Evolutionary conservation across 1,140 invertebrate genomes (phyloP).

Genomic region (Drosophila bocqueti): DNA sequence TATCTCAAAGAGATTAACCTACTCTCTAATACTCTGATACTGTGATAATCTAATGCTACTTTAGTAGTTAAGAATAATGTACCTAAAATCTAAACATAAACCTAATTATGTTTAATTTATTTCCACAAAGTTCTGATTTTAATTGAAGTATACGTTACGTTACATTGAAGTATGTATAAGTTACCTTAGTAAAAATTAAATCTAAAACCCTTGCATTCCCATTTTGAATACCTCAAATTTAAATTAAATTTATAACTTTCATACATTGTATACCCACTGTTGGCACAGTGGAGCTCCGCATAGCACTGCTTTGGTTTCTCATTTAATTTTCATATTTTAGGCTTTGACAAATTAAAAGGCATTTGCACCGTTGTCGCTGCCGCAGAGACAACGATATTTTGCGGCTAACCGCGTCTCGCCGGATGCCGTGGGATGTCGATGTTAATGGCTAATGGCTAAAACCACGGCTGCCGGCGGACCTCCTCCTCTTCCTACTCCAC

Average conservation of each 20-base stretch:
- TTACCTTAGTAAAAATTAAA: neutral
- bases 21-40: neutral
- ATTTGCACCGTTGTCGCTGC: slow-evolving; percentile 78
- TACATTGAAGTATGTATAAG: neutral
- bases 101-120: neutral
- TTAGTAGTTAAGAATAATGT: neutral
- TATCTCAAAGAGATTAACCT: too few species aligned
- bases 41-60: neutral
- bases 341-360: slow-evolving; percentile 84
- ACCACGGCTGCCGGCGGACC: slow-evolving; percentile 22
- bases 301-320: slow-evolving; percentile 73
- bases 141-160: neutral
- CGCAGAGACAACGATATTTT: slow-evolving; percentile 71
- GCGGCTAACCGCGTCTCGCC: slow-evolving; percentile 74
- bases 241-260: too few species aligned
- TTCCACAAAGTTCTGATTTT: neutral
- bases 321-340: slow-evolving; percentile 84
- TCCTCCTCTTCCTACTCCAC: neutral
- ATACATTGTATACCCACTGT: slow-evolving; percentile 49
- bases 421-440: slow-evolving; percentile 75
- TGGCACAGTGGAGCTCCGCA: slow-evolving; percentile 16
- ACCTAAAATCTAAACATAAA: neutral
- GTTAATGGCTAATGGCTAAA: slow-evolving; percentile 76
- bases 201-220: neutral
- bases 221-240: neutral